Percentiles rank a stretch among this genome's conserved stretches.
phyloP scores from a whole-genome alignment of 1,140 invertebrate species.

The Drosophila tristis region DNA sequence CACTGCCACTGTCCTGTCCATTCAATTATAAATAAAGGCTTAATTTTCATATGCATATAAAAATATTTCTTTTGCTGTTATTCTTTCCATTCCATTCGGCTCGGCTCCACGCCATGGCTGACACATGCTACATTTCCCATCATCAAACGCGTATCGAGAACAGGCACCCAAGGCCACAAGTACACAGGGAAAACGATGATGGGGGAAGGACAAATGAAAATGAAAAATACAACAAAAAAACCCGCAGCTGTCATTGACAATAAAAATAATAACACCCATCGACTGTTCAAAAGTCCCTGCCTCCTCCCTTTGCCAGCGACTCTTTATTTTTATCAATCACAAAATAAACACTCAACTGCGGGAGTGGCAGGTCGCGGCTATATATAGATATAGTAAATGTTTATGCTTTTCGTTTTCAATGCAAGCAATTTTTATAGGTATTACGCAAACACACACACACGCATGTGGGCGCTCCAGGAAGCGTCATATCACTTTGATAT shows the following conservation, averaged over 20 bases:
- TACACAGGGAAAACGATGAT: constrained; percentile 32
- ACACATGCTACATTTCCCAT: constrained; percentile 64
- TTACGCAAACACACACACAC: constrained; percentile 12
- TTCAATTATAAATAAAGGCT: constrained; percentile 56
- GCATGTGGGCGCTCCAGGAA: constrained; percentile 25
- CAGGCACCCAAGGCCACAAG: constrained; percentile 56
- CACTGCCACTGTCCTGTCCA: neutral
- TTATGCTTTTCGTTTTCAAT: constrained; percentile 70
- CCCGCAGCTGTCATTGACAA: constrained; percentile 63
- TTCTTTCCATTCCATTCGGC: constrained; percentile 15
- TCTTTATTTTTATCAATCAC: constrained; percentile 73
- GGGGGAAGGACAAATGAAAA: neutral
- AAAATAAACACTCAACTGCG: constrained; percentile 71
- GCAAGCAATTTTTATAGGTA: constrained; percentile 66
- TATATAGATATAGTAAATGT: constrained; percentile 32
- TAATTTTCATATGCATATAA: constrained; percentile 59
- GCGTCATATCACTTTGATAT: constrained; percentile 44
- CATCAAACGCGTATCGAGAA: constrained; percentile 31
- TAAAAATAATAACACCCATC: constrained; percentile 63
- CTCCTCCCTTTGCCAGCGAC: neutral
- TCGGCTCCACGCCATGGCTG: constrained; percentile 20
- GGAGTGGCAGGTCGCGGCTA: constrained; percentile 10
- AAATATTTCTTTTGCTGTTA: constrained; percentile 21
- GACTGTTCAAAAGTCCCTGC: constrained; percentile 21
- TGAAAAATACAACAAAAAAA: constrained; percentile 15